Percentiles rank a stretch among this genome's conserved stretches.
Conservation (phyloP, 2,797 vertebrate species). For the Parauchenoglanis punctatus region DNA sequence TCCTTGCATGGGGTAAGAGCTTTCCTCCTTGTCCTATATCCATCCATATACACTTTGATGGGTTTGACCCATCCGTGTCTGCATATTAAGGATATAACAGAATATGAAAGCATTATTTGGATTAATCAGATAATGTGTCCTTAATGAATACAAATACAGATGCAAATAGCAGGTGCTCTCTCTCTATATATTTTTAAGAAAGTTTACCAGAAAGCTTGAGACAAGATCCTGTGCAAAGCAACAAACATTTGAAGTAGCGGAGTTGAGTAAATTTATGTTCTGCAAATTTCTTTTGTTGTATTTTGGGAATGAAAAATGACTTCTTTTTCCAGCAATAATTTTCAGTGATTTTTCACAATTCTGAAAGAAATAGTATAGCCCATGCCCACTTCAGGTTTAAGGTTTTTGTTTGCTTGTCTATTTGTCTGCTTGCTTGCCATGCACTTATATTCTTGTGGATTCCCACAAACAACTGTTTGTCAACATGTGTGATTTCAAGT, state of each 20-base stretch:
- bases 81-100: not conserved
- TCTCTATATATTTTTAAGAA: not conserved
- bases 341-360: not conserved
- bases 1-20: conserved; percentile 78
- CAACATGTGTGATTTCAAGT: not conserved
- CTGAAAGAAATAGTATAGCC: not conserved
- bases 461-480: not conserved
- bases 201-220: not conserved
- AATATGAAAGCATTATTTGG: not conserved
- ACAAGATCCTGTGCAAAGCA: not conserved
- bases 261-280: not conserved
- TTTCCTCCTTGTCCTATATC: conserved; percentile 34
- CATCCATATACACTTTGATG: not conserved
- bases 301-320: not conserved
- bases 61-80: not conserved
- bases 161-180: not conserved
- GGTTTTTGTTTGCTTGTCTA: not conserved
- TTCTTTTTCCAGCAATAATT: not conserved
- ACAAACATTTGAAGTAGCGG: not conserved
- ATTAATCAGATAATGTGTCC: not conserved
- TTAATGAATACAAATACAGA: not conserved
- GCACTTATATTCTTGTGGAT: not conserved
- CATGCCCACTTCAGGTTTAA: too few relatives aligned
- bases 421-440: not conserved
- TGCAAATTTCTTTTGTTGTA: not conserved